phyloP scores from a whole-genome alignment of 1,140 invertebrate genomes.

The Anthonomus grandis region DNA sequence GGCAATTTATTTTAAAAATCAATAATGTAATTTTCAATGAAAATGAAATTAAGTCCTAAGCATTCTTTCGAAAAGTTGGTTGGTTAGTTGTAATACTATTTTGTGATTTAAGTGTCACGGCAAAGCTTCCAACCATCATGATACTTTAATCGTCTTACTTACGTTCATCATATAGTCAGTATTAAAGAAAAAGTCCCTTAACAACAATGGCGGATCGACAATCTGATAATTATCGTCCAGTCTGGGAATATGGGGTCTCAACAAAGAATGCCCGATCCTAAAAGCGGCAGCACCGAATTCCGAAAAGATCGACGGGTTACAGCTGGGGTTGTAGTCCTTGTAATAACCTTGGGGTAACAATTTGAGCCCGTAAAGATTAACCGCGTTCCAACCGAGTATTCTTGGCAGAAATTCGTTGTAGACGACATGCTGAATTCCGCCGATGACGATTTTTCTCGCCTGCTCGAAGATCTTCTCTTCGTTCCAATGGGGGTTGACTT shows the following conservation, averaged over 20 bases:
- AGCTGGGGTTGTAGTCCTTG: slow-evolving; percentile 86
- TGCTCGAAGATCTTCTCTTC: slow-evolving; percentile 84
- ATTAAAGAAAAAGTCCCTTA: slow-evolving; percentile 94
- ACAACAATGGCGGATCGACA: slow-evolving; percentile 68
- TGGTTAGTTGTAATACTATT: no score
- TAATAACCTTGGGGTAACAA: slow-evolving; percentile 85
- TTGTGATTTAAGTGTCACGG: no score
- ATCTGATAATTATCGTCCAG: slow-evolving; percentile 77
- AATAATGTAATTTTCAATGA: no score
- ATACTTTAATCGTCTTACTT: slow-evolving; percentile 1
- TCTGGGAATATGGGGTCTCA: slow-evolving; percentile 83
- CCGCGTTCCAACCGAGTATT: slow-evolving; percentile 85
- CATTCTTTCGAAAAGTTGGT: neutral
- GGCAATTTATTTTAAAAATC: no score
- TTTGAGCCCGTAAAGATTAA: slow-evolving; percentile 83
- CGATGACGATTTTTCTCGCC: slow-evolving; percentile 78
- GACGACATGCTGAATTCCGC: slow-evolving; percentile 86
- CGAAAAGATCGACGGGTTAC: slow-evolving; percentile 88
- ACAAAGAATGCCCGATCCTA: slow-evolving; percentile 89
- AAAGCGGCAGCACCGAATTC: slow-evolving; percentile 94
- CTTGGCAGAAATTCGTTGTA: slow-evolving; percentile 94
- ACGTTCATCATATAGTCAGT: slow-evolving; percentile 79
- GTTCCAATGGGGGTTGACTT: slow-evolving; percentile 87
- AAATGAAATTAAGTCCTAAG: neutral
- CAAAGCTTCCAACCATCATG: no score